Conservation (phyloP, 2,113 vertebrate species). For the Puntigrus tetrazona region DNA sequence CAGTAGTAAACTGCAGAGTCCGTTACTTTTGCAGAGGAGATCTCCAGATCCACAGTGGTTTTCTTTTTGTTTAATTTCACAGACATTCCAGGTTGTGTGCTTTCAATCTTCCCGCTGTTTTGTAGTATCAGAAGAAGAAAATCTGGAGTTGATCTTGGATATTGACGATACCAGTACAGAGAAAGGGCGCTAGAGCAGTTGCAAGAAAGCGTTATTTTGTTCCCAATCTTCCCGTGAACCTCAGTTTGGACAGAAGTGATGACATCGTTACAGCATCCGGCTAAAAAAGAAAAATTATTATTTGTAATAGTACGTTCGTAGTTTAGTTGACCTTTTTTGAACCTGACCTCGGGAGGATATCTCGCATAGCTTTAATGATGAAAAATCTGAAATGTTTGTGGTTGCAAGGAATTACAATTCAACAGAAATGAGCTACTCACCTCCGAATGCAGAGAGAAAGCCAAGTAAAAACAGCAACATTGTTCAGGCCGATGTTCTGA, state of each 20-base stretch:
- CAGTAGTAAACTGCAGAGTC: conserved; percentile 32
- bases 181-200: neutral
- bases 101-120: neutral
- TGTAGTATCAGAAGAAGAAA: neutral
- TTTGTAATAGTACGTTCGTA: neutral
- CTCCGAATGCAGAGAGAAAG: neutral
- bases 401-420: neutral
- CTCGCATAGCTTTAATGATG: neutral
- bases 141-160: neutral
- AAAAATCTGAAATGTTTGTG: neutral
- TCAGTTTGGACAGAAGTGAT: conserved; percentile 18
- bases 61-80: neutral
- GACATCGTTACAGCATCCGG: neutral
- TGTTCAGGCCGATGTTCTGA: neutral
- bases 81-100: neutral
- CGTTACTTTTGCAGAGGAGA: neutral
- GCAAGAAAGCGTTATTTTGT: conserved; percentile 5
- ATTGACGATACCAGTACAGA: conserved; percentile 15
- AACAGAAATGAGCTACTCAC: neutral
- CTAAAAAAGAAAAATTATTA: neutral
- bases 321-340: neutral
- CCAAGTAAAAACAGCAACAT: conserved; percentile 5
- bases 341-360: neutral
- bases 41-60: neutral
- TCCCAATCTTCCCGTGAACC: neutral